These are phyloP conservation scores for Nomada fabriciana DNA, from an alignment of 2,888 invertebrate species.

Conservation along the genomic window DNA sequence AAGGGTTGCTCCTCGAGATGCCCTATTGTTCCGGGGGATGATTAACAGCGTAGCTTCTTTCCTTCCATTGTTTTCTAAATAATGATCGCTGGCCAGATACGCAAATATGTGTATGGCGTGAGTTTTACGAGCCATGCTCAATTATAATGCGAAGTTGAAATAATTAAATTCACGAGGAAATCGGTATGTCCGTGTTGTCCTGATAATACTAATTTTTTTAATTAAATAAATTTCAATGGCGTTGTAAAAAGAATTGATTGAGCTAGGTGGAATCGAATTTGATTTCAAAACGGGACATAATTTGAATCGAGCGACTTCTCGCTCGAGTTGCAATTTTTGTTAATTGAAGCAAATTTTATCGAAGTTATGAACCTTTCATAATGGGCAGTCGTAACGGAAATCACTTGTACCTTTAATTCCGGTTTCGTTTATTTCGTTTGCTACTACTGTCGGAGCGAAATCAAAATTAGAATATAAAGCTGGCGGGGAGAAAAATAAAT, in stretches of 20 bases:
- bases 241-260: neutral
- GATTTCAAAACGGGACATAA: neutral
- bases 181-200: too few species aligned
- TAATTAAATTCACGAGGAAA: too few species aligned
- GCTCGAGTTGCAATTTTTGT: conserved; percentile 2
- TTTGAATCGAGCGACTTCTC: neutral
- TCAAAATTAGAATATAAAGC: neutral
- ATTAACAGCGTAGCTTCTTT: conserved; percentile 2
- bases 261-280: neutral
- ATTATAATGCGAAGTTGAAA: too few species aligned
- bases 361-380: conserved; percentile 8
- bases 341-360: conserved; percentile 6
- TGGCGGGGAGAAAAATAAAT: too few species aligned
- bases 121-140: too few species aligned
- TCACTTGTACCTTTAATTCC: conserved; percentile 10
- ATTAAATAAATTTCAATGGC: too few species aligned
- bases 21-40: neutral
- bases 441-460: neutral
- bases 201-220: too few species aligned
- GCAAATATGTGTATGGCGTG: too few species aligned
- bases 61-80: neutral
- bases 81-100: neutral
- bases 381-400: neutral
- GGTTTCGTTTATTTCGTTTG: conserved; percentile 21
- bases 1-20: conserved; percentile 4